These are phyloP conservation scores for Pollenia labialis DNA, from an alignment of 2,888 invertebrate species.

Conservation along the genomic window DNA sequence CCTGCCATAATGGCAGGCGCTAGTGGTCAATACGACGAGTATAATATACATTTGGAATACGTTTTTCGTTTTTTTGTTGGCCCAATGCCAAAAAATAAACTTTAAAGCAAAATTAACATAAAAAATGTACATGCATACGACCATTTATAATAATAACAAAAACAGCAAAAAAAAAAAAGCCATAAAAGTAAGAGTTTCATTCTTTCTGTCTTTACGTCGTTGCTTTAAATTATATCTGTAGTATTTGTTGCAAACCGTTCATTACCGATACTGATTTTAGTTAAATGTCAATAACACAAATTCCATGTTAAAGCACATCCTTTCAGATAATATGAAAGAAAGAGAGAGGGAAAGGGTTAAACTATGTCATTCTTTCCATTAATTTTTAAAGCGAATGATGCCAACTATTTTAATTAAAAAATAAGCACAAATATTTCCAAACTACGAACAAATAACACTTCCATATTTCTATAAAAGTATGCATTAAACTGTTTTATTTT, in stretches of 20 bases:
- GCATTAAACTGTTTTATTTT: too few species aligned
- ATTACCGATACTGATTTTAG: constrained; percentile 9
- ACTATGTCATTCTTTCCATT: neutral
- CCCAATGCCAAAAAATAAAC: constrained; percentile 60
- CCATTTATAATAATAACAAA: constrained; percentile 51
- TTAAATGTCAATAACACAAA: constrained; percentile 57
- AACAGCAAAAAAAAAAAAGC: neutral
- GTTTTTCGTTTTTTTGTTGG: constrained; percentile 51
- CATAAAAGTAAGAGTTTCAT: constrained; percentile 69
- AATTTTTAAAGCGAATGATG: neutral
- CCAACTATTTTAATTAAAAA: neutral
- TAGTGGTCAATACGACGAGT: constrained; percentile 19
- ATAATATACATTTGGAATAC: constrained; percentile 16
- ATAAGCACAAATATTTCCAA: neutral
- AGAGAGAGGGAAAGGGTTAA: neutral
- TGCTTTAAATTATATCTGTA: neutral
- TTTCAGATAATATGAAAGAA: neutral
- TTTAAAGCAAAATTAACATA: constrained; percentile 42
- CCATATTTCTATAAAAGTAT: too few species aligned
- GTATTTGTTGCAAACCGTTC: constrained; percentile 23
- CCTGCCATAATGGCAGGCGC: constrained; percentile 13
- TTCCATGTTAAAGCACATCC: constrained; percentile 33
- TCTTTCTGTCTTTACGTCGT: neutral
- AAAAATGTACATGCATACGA: constrained; percentile 35
- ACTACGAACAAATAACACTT: too few species aligned